Percentiles rank a stretch among this genome's conserved stretches.
Evolutionary conservation across 2,888 invertebrate species (phyloP).

Genomic region (Koerneria pararmatus): DNA sequence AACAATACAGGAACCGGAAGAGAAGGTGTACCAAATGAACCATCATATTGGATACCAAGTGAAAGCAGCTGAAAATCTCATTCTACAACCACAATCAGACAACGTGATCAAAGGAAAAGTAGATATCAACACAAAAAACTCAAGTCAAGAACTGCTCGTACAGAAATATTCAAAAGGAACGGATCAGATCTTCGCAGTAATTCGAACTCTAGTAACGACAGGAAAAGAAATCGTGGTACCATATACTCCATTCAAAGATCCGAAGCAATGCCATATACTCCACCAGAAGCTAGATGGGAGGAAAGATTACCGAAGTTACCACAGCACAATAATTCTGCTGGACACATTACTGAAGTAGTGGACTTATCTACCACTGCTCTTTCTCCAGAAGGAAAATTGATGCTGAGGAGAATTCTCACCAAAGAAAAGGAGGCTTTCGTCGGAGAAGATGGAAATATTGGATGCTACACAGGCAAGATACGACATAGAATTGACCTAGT

Average conservation of each 20-base stretch:
- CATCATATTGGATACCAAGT: background rate
- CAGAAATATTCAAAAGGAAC: background rate
- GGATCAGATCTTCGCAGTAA: background rate
- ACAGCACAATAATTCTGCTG: background rate
- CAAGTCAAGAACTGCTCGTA: background rate
- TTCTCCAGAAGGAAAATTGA: background rate
- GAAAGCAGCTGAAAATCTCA: background rate
- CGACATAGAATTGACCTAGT: background rate
- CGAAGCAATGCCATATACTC: background rate
- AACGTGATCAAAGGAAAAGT: background rate
- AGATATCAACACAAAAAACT: too few relatives aligned
- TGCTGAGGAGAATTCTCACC: background rate
- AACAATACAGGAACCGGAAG: background rate
- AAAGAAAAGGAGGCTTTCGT: background rate
- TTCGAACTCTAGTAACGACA: background rate
- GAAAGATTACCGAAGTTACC: slow-evolving; percentile 1
- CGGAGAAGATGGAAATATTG: background rate
- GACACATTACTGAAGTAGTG: background rate
- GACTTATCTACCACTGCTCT: background rate
- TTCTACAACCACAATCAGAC: background rate
- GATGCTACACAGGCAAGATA: background rate
- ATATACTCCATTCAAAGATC: too few relatives aligned
- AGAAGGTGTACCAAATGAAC: background rate
- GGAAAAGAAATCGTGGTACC: background rate
- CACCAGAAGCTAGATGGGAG: slow-evolving; percentile 17